Conservation (phyloP, 2,113 vertebrate species). For the Ranitomeya variabilis region DNA sequence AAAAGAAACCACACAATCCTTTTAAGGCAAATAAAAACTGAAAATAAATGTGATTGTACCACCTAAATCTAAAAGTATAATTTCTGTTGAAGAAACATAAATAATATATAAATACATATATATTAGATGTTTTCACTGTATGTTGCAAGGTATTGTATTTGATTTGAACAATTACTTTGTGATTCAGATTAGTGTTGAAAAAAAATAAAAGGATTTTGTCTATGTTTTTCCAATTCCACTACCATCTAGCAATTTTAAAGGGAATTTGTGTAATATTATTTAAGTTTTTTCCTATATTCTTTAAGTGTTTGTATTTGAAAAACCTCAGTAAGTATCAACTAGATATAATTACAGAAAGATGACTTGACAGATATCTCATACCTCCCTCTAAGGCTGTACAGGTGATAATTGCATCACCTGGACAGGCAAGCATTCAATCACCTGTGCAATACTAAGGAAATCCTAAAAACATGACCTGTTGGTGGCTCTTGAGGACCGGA, state of each 20-base stretch:
- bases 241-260: neutral
- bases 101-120: neutral
- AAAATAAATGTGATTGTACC: neutral
- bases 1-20: neutral
- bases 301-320: neutral
- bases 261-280: neutral
- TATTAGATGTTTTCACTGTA: neutral
- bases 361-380: too few species aligned
- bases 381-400: too few species aligned
- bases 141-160: neutral
- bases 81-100: neutral
- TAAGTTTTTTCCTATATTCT: neutral
- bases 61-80: slow-evolving; percentile 1
- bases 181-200: neutral
- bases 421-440: too few species aligned
- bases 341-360: too few species aligned
- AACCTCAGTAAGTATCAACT: too few species aligned
- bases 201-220: neutral
- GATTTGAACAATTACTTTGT: neutral
- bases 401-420: too few species aligned
- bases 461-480: too few species aligned
- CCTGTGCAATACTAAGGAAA: too few species aligned
- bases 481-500: too few species aligned
- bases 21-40: neutral
- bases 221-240: neutral